These are phyloP conservation scores for Dendrocincla tyrannina DNA, from an alignment of 2,797 vertebrate genomes.

Conservation along the genomic window DNA sequence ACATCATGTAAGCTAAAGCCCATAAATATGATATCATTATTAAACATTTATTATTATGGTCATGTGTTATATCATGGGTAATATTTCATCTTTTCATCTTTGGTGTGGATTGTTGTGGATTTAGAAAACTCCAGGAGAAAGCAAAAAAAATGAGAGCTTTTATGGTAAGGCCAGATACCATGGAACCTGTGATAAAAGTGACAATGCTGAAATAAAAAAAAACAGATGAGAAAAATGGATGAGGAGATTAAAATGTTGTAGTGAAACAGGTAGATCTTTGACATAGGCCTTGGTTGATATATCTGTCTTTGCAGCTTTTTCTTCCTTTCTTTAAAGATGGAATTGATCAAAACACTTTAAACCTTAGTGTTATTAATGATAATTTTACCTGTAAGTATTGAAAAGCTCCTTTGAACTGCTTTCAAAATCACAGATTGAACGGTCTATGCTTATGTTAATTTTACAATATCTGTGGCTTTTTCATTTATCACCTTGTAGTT, in stretches of 20 bases:
- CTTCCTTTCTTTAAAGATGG: not conserved
- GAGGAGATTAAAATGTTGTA: not conserved
- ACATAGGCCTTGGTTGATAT: not conserved
- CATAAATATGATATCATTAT: not conserved
- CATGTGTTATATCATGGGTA: not conserved
- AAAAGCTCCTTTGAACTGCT: not conserved
- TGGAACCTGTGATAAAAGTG: not conserved
- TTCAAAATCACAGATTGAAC: not conserved
- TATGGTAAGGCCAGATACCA: not conserved
- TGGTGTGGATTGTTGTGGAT: not conserved
- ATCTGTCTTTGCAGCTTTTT: not conserved
- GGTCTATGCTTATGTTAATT: not conserved
- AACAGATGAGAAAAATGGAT: not conserved
- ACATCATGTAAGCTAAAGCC: not conserved
- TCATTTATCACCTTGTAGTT: not conserved
- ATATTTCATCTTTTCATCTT: not conserved
- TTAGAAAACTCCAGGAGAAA: not conserved
- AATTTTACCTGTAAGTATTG: not conserved
- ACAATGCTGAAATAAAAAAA: not conserved
- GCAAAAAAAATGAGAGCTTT: not conserved
- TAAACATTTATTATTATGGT: not conserved
- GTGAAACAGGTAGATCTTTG: not conserved
- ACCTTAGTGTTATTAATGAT: not conserved
- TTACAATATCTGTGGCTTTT: not conserved
- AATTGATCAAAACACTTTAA: not conserved